Conservation (phyloP, 2,113 vertebrate species). For the Mandrillus leucophaeus region DNA sequence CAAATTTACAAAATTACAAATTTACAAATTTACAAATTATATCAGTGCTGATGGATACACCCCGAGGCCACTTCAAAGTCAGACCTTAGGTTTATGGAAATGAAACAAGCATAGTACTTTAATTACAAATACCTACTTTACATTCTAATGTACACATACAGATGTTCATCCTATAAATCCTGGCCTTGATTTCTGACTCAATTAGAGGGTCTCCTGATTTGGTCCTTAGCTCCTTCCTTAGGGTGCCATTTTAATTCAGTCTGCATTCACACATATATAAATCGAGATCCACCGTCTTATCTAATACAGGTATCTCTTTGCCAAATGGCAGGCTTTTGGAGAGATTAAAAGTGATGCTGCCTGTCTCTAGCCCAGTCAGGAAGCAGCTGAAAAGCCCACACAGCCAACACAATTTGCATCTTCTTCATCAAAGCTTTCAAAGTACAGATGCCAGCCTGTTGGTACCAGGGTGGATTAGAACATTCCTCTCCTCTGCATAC, state of each 20-base stretch:
- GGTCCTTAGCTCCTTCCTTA: background rate
- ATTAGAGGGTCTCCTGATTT: background rate
- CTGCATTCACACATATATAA: background rate
- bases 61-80: conserved; percentile 25
- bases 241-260: conserved; percentile 36
- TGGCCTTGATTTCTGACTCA: conserved; percentile 19
- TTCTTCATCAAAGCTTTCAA: conserved; percentile 21
- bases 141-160: conserved; percentile 39
- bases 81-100: conserved; percentile 39
- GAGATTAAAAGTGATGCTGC: background rate
- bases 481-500: fast-evolving
- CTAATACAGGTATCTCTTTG: background rate
- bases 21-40: conserved; percentile 16
- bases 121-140: conserved; percentile 45
- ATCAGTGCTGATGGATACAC: conserved; percentile 14
- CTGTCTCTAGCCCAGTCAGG: background rate
- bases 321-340: background rate
- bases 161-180: conserved; percentile 11
- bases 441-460: background rate
- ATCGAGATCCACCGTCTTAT: background rate
- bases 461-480: background rate
- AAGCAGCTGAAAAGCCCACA: background rate
- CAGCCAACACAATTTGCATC: background rate
- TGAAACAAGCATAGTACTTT: conserved; percentile 23
- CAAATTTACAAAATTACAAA: conserved; percentile 15